Percentiles rank a stretch among this genome's conserved stretches.
Conservation (phyloP, 2,113 vertebrate species). For the Stegostoma tigrinum region DNA sequence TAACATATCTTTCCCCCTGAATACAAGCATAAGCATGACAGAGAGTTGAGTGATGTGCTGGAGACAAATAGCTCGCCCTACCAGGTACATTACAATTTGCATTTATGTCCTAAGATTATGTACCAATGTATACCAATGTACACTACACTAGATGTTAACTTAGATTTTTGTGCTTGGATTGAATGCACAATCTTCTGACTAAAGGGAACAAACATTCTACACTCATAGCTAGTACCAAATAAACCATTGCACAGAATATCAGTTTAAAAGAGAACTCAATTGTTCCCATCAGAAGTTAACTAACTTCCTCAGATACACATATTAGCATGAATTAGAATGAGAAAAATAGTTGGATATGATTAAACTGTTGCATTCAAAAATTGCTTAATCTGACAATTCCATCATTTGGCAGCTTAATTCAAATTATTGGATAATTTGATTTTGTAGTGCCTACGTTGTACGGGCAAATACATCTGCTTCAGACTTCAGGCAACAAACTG, state of each 20-base stretch:
- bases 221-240: no score
- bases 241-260: no score
- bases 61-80: background rate
- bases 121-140: background rate
- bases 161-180: no score
- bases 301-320: background rate
- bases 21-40: constrained; percentile 19
- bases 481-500: no score
- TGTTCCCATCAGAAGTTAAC: background rate
- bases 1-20: constrained; percentile 7
- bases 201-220: no score
- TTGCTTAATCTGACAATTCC: no score
- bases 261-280: background rate
- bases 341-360: no score
- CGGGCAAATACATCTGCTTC: background rate
- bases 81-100: background rate
- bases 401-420: background rate
- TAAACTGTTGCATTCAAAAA: no score
- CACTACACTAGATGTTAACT: no score
- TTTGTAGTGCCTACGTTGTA: background rate
- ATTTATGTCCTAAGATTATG: background rate
- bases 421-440: background rate
- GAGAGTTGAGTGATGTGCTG: background rate
- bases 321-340: no score
- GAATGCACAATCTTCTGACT: no score